Evolutionary conservation across 2,797 vertebrate genomes (phyloP), one percentile per base, ranked within the genome.

Genomic region (Argyrosomus regius): DNA sequence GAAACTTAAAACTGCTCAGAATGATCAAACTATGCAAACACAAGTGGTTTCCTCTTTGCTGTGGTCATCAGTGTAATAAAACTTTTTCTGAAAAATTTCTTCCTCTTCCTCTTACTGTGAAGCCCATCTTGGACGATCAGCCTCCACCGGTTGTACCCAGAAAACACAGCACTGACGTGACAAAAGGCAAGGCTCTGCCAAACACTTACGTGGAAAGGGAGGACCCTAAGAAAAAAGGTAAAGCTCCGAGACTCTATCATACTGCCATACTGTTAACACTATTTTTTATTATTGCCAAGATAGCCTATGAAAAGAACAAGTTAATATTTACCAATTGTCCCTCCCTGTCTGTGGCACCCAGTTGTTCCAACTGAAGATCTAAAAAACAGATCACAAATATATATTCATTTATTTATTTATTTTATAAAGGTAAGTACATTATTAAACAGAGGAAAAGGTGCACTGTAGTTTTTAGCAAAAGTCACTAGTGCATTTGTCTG

Each of bases 191-290:
- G 22, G 89, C 89, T 10, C 18, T 50, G 61, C 81, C 88, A 6
- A 96, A 96, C 76, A 91, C 83, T 2, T 95, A 95, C 0, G 82
- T 89, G 24, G 50, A 70, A 63, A 64, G 70, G 14, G n/a, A 49
- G 12, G 43, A 83, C n/a, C 6, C 83, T 0, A 22, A 28, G 4
- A 82, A 17, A 66, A 73, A 49, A 28, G 88, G 87, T 88, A 68
- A 87, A 5, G 3, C 24, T 72, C 26, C 24, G 1, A 11, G 0
- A 62, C 6, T 52, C 1, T 22, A n/a, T 59, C 8, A 8, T 3
- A 0, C 10, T 22, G 2, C 4, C 24, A 24, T 8, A 13, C 24
- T 13, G 14, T 39, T 39, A 39, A 31, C 26, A 26, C 26, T 26
- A 26, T 26, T 26, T 26, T 26, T 26, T 26, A 35, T 35, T 35